Base-by-base conservation (phyloP, 1,140 invertebrate genomes). In the Dolichoris vasculosae region DNA sequence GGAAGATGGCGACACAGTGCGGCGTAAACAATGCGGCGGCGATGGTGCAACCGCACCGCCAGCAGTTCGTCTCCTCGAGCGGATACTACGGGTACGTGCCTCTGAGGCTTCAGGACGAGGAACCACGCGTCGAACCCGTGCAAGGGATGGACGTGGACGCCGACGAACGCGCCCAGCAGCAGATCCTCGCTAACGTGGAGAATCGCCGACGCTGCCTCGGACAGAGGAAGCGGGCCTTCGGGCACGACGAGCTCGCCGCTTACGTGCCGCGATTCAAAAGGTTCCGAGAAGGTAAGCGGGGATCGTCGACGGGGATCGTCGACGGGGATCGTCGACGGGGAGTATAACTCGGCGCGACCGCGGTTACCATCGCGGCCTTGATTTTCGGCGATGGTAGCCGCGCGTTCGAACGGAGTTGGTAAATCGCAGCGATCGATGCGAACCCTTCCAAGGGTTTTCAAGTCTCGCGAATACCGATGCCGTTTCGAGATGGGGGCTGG, bases 21-120 rank as follows among this genome's bases (percentile, higher is more conserved):
- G 73, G 79, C 77, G 71, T 88, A 83, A 86, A 88, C 48, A 43
- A 73, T 78, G 81, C 55, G 46, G 76, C 40, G 75, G 73, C 86
- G n/a, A 85, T 78, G 43, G 69, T 73, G 0, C 43, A 55, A 15
- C 43, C 48, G n/a, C 43, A 51, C 40, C 46, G n/a, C 0, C 43
- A 55, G 78, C 87, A 89, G 40, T 90, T 89, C 84, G 87, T 91
- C 11, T 91, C 92, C n/a, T 90, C 90, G 30, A 91, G 86, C 84
- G 88, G 88, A 30, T 91, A 92, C 86, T 90, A 91, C 71, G 91
- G 89, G 87, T 91, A 90, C 84, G 88, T 90, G 30, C 86, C 91
- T 81, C 90, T 48, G 86, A 30, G 59, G 32, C 71, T 40, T 15
- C 35, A 17, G 64, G 20, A 40, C 38, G 71, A 75, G 0, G 40